phyloP scores from a whole-genome alignment of 2,113 vertebrate species.

The Columba janthina region DNA sequence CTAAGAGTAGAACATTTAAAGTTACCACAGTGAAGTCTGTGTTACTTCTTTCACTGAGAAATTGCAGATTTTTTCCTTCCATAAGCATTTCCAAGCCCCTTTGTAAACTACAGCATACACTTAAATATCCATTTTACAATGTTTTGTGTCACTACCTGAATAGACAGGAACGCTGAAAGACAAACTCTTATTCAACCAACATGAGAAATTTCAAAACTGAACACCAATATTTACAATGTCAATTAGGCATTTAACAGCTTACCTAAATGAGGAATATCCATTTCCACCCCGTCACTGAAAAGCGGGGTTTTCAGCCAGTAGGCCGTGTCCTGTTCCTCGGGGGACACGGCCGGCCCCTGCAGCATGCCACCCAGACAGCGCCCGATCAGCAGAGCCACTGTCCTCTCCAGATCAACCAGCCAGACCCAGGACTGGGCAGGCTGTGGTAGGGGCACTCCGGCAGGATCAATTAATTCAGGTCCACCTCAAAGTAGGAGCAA shows the following conservation, averaged over 20 bases:
- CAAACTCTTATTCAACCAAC: not conserved
- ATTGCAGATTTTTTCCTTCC: fast-evolving
- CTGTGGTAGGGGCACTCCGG: slow-evolving; percentile 80
- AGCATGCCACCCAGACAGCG: slow-evolving; percentile 97
- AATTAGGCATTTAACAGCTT: not conserved
- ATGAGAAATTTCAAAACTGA: not conserved
- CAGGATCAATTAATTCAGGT: slow-evolving; percentile 86
- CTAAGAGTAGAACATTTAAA: not conserved
- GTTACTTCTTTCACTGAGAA: not conserved
- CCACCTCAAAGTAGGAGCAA: slow-evolving; percentile 74
- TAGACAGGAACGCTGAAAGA: not conserved
- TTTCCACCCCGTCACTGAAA: slow-evolving; percentile 94
- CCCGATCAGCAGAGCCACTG: slow-evolving; percentile 90
- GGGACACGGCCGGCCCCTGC: slow-evolving; percentile 87
- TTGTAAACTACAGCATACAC: not conserved
- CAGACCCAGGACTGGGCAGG: slow-evolving; percentile 92
- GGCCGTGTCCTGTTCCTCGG: slow-evolving; percentile 90
- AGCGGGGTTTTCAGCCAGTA: slow-evolving; percentile 95
- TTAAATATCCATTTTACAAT: not conserved
- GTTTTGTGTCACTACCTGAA: not conserved
- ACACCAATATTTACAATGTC: not conserved
- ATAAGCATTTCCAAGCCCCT: not conserved
- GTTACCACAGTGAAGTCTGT: not conserved
- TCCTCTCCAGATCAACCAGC: slow-evolving; percentile 97
- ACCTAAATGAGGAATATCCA: slow-evolving; percentile 92